These are phyloP conservation scores for Dicycla oo DNA, from an alignment of 2,888 invertebrate species.

Conservation along the genomic window DNA sequence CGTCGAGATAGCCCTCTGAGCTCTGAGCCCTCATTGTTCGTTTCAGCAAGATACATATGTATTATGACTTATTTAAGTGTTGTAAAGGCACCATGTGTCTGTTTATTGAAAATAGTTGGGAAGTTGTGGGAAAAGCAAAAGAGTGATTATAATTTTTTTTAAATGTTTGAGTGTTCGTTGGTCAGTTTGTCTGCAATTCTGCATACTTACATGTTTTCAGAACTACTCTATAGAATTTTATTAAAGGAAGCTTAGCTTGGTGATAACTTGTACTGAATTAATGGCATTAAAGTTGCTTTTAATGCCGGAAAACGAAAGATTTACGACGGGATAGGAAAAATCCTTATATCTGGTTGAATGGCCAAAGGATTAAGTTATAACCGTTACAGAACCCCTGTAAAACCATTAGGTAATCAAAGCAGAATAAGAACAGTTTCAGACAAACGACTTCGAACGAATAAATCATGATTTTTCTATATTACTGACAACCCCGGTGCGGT, in stretches of 20 bases:
- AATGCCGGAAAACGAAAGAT: not conserved
- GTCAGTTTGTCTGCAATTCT: not conserved
- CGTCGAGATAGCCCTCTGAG: not conserved
- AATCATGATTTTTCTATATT: not conserved
- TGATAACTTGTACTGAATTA: not conserved
- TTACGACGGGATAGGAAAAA: not conserved
- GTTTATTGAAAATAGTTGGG: not conserved
- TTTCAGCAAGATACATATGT: no score
- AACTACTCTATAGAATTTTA: not conserved
- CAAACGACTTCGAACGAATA: not conserved
- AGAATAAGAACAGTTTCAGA: not conserved
- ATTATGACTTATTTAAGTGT: no score
- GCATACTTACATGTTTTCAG: not conserved
- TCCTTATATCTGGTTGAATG: no score
- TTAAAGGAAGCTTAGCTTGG: not conserved
- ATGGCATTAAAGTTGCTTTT: not conserved
- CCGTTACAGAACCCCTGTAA: not conserved
- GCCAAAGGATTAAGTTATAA: not conserved
- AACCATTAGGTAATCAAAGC: not conserved
- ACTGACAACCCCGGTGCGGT: not conserved
- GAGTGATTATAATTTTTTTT: not conserved
- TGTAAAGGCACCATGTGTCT: not conserved
- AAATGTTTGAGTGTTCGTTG: no score
- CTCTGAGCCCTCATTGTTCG: conserved; percentile 14
- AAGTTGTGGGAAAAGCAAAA: not conserved